Conservation (phyloP, 2,113 vertebrate genomes). For the Vicugna pacos region DNA sequence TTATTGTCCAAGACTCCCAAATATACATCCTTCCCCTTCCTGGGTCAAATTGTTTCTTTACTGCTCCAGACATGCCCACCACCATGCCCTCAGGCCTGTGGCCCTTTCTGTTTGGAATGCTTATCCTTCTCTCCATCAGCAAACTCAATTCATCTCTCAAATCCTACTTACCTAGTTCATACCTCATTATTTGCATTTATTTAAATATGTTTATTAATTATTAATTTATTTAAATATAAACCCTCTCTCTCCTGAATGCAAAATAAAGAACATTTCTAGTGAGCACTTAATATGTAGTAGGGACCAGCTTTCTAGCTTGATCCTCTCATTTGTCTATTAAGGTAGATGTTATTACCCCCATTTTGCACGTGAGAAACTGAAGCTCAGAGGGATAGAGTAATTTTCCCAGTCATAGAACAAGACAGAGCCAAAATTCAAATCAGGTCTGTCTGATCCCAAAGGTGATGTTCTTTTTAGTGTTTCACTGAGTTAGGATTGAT, state of each 20-base stretch:
- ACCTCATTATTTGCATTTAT: not conserved
- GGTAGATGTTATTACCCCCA: not conserved
- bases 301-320: not conserved
- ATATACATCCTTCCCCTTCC: not conserved
- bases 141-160: not conserved
- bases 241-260: not conserved
- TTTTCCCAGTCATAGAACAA: not conserved
- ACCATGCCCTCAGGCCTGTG: not conserved
- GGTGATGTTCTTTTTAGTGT: not conserved
- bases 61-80: not conserved
- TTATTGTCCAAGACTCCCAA: not conserved
- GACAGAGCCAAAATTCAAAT: not conserved
- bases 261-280: slow-evolving; percentile 5
- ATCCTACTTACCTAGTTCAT: not conserved
- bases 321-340: not conserved
- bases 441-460: not conserved
- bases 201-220: no score
- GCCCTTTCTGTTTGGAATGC: slow-evolving; percentile 7
- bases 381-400: not conserved
- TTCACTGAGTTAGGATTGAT: not conserved
- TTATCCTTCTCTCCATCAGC: not conserved
- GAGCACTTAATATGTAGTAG: not conserved
- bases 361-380: slow-evolving; percentile 19
- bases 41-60: not conserved
- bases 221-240: not conserved